Base-by-base conservation (phyloP, 2,888 invertebrate genomes). In the Biston betularia region DNA sequence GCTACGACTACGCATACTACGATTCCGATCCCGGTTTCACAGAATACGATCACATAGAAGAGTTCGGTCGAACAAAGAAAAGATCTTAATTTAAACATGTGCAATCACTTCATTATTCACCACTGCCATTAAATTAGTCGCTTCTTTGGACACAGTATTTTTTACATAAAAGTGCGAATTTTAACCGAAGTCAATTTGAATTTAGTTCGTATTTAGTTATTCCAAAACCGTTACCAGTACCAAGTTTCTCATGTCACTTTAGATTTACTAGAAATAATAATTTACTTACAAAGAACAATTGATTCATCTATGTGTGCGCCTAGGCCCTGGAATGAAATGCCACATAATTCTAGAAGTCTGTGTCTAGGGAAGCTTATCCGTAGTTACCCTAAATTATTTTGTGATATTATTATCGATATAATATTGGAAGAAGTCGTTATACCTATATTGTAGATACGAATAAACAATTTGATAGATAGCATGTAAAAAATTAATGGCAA, bases 1-100 rank as follows among this genome's bases (percentile, higher is more conserved):
- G 96, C 82, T 97, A 97, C 81, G 97, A 97, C 84, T 97, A 97
- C 80, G 97, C 97, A 6, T 97, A 97, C 82, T 97, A 97, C 80
- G 97, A 97, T 83, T 95, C 96, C 64, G 95, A 95, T 57, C 90
- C 92, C 12, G 95, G 95, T 49, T 95, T 95, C 77, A 84, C 94
- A 46, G 95, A 95, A 81, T 95, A 95, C 75, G 95, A 95, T 66
- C 89, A 94, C 75, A 94, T 95, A 88, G 94, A 94, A 80, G 96
- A 96, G 83, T 95, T 96, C 75, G 95, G 95, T 76, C 96, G 95
- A 91, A 95, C 95, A 78, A 90, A 92, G 79, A 84, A 85, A 80
- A 87, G 89, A 85, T 87, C 83, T 75, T 92, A 88, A 88, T 63
- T 69, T 65, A 72, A 72, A 69, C 9, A 70, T 54, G 63, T 65